Percentiles rank a stretch among this genome's conserved stretches.
Conservation (phyloP, 2,888 invertebrate species). For the Ectemnius lituratus region DNA sequence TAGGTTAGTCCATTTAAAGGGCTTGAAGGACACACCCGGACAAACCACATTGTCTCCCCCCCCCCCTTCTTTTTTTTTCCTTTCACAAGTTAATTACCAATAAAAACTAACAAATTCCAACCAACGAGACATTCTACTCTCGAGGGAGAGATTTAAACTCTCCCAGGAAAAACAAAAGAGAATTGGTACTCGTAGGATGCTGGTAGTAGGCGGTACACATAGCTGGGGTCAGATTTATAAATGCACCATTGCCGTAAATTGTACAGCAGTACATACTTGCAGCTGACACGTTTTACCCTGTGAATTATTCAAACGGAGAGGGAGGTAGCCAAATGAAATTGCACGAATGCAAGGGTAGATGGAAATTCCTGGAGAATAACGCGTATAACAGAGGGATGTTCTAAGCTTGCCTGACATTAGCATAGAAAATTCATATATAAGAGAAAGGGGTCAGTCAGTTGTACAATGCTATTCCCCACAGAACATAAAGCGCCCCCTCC, state of each 20-base stretch:
- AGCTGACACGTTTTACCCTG: constrained; percentile 16
- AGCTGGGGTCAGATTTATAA: constrained; percentile 12
- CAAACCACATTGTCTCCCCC: constrained; percentile 12
- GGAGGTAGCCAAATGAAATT: constrained; percentile 33
- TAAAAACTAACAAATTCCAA: background rate
- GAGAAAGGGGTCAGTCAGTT: constrained; percentile 36
- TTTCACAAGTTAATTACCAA: background rate
- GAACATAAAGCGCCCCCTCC: constrained; percentile 7
- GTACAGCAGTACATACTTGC: constrained; percentile 20
- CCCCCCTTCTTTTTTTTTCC: no score
- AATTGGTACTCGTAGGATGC: background rate
- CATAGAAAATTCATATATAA: constrained; percentile 58
- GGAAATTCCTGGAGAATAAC: constrained; percentile 32
- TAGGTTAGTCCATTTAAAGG: constrained; percentile 61
- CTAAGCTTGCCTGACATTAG: constrained; percentile 34
- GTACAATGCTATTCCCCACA: constrained; percentile 36
- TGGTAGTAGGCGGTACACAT: background rate
- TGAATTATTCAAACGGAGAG: constrained; percentile 23
- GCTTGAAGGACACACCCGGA: constrained; percentile 21
- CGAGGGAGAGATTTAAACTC: constrained; percentile 20
- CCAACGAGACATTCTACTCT: background rate
- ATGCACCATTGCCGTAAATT: constrained; percentile 28
- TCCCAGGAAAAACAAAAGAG: background rate
- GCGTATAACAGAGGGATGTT: constrained; percentile 2
- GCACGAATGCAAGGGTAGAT: constrained; percentile 19